Percentiles rank a stretch among this genome's conserved stretches.
Evolutionary conservation across 2,797 vertebrate genomes (phyloP).

Genomic region (Chloroceryle amazona): DNA sequence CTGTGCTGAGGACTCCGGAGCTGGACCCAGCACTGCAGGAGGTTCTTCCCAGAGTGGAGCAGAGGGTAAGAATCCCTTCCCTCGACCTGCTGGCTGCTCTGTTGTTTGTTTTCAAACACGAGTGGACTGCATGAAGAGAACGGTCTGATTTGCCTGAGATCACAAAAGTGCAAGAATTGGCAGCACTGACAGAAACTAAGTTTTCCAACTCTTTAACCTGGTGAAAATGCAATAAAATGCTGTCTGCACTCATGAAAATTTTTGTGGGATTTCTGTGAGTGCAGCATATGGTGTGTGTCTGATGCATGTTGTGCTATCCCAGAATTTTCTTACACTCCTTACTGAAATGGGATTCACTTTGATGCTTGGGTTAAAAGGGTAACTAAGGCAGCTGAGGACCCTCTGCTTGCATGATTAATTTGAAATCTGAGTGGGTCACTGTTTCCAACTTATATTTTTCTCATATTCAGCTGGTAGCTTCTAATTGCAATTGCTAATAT

Average conservation of each 20-base stretch:
- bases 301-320: fast-evolving
- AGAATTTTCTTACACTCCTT: neutral
- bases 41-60: neutral
- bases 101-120: neutral
- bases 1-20: neutral
- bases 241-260: neutral
- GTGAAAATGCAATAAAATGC: neutral
- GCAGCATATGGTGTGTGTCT: neutral
- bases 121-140: neutral
- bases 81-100: neutral
- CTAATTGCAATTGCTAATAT: neutral
- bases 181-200: neutral
- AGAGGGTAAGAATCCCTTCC: neutral
- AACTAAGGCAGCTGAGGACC: neutral
- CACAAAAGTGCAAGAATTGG: neutral
- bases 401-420: neutral
- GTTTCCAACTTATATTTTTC: neutral
- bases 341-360: neutral
- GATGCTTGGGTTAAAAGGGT: neutral
- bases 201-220: neutral
- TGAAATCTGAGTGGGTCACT: neutral
- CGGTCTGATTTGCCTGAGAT: neutral
- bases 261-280: neutral
- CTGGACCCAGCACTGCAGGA: neutral
- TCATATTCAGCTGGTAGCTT: neutral